Conservation (phyloP, 2,797 vertebrate species). For the Manis pentadactyla region DNA sequence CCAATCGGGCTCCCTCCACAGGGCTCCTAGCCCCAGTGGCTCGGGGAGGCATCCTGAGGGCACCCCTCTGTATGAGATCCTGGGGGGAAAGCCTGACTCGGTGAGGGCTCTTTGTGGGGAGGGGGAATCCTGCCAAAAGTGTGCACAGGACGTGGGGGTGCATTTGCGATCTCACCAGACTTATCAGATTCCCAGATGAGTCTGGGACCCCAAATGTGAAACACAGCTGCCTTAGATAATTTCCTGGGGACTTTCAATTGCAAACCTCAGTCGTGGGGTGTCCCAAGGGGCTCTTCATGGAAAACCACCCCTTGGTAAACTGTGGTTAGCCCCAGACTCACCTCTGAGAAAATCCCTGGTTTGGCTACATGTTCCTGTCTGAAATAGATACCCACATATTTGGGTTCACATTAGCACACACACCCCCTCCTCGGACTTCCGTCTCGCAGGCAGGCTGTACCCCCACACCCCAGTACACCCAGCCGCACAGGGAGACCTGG, state of each 20-base stretch:
- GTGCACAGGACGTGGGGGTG: rapidly evolving
- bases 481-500: rapidly evolving
- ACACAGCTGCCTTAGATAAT: rapidly evolving
- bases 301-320: too few relatives aligned
- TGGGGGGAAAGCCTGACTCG: rapidly evolving
- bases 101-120: not conserved
- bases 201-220: not conserved
- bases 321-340: not conserved
- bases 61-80: too few relatives aligned
- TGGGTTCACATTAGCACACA: rapidly evolving
- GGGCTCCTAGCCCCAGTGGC: not conserved
- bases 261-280: not conserved
- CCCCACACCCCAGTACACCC: not conserved
- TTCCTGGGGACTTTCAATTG: not conserved
- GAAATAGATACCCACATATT: rapidly evolving
- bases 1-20: rapidly evolving
- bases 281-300: not conserved
- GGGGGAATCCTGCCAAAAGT: rapidly evolving
- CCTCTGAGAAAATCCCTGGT: not conserved
- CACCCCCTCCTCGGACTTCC: too few relatives aligned
- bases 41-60: not conserved
- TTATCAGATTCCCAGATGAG: not conserved
- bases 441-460: not conserved
- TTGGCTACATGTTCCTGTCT: not conserved
- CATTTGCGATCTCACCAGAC: not conserved